Conservation (phyloP, 1,140 invertebrate species). For the Eupristina koningsbergeri region DNA sequence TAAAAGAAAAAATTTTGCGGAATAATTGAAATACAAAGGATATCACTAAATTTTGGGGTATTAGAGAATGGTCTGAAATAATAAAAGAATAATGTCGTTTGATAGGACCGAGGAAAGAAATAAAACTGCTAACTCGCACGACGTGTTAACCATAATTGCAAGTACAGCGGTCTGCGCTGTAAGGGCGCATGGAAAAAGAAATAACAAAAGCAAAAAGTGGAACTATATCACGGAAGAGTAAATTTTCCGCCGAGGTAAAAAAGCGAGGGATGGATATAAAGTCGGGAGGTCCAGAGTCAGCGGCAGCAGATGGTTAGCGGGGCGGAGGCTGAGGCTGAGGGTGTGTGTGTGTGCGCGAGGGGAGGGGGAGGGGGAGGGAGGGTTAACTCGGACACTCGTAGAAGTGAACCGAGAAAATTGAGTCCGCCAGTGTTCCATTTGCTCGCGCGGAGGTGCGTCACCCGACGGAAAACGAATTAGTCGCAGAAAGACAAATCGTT, state of each 20-base stretch:
- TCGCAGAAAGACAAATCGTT: slow-evolving; percentile 43
- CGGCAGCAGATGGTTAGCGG: slow-evolving; percentile 38
- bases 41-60: no score
- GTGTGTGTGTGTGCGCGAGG: no score
- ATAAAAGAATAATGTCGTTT: no score
- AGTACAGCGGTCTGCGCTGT: background rate
- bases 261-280: background rate
- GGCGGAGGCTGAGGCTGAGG: no score
- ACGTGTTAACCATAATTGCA: background rate
- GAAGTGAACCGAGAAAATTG: slow-evolving; percentile 32
- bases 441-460: background rate
- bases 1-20: no score
- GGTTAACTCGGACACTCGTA: background rate
- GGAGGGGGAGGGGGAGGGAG: no score
- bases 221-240: slow-evolving; percentile 1
- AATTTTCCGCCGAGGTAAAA: slow-evolving; percentile 6
- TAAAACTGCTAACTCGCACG: background rate
- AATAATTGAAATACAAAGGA: no score
- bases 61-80: no score
- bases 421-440: slow-evolving; percentile 26
- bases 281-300: background rate
- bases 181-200: background rate
- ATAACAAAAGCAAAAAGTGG: slow-evolving; percentile 9
- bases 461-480: slow-evolving; percentile 41
- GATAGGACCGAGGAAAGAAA: no score